phyloP scores from a whole-genome alignment of 53 echinoderm and acorn worm genomes.

The Mesocentrotus franciscanus region DNA sequence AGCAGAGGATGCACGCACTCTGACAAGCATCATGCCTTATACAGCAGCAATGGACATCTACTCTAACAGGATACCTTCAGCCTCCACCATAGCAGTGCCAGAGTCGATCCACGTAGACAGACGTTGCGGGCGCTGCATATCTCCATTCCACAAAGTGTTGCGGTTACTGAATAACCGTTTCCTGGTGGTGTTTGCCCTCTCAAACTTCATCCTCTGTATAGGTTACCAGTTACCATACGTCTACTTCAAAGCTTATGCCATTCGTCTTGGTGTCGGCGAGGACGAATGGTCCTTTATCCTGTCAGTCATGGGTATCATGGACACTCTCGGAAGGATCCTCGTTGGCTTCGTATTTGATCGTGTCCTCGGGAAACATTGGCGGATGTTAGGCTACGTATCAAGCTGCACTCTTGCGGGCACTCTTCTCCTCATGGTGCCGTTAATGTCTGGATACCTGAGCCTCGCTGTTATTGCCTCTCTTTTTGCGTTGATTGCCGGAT shows the following conservation, averaged over 20 bases:
- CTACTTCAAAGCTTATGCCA: conserved; percentile 90
- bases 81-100: background rate
- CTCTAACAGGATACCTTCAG: conserved; percentile 48
- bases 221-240: conserved; percentile 97
- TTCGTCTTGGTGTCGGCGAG: conserved; percentile 74
- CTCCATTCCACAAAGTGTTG: conserved; percentile 58
- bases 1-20: conserved; percentile 18
- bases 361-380: conserved; percentile 74
- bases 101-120: conserved; percentile 10
- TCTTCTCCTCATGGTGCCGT: conserved; percentile 72
- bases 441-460: conserved; percentile 63
- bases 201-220: conserved; percentile 86
- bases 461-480: conserved; percentile 73
- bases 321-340: conserved; percentile 84
- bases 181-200: conserved; percentile 85
- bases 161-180: conserved; percentile 83
- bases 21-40: conserved; percentile 50
- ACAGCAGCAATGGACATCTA: conserved; percentile 58
- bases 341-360: conserved; percentile 88
- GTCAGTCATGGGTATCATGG: conserved; percentile 90
- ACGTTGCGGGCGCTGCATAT: conserved; percentile 40
- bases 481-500: conserved; percentile 87
- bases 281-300: conserved; percentile 85
- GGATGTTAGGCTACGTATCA: conserved; percentile 75
- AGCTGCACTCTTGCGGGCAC: conserved; percentile 75